A percentile compares a stretch with the other conserved stretches of the same genome.
phyloP scores from a whole-genome alignment of 2,797 vertebrate genomes.

The Phrynocephalus vlangalii region DNA sequence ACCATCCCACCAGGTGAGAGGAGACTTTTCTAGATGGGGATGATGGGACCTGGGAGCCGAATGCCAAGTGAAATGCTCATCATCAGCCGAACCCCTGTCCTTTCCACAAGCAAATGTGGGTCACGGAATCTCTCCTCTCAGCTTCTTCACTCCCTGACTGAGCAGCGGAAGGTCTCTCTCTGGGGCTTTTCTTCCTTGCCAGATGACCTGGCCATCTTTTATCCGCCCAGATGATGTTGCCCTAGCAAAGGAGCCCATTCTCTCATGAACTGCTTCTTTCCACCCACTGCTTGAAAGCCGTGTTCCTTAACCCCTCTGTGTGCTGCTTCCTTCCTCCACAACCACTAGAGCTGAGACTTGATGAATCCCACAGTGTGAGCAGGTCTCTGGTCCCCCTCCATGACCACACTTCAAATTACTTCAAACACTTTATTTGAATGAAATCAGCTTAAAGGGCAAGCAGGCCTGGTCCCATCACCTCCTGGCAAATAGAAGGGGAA shows the following conservation, averaged over 20 bases:
- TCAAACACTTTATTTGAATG: no score
- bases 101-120: neutral
- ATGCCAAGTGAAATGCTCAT: neutral
- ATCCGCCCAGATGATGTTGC: neutral
- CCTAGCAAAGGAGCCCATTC: neutral
- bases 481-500: no score
- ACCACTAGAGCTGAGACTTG: no score
- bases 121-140: neutral
- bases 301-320: neutral
- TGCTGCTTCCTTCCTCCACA: neutral
- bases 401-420: no score
- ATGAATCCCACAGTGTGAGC: neutral
- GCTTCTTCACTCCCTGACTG: neutral
- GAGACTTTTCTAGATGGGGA: no score
- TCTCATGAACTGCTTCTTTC: neutral
- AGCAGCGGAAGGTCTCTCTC: neutral
- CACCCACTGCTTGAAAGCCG: neutral
- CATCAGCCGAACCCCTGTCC: neutral
- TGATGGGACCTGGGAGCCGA: neutral
- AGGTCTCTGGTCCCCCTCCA: no score
- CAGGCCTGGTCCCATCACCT: no score
- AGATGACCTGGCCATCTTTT: neutral
- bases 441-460: no score
- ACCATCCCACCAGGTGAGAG: neutral
- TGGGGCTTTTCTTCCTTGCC: no score